A percentile compares a stretch with the other conserved stretches of the same genome.
Evolutionary conservation across 2,888 invertebrate species (phyloP).

Genomic region (Saturnia japonica): DNA sequence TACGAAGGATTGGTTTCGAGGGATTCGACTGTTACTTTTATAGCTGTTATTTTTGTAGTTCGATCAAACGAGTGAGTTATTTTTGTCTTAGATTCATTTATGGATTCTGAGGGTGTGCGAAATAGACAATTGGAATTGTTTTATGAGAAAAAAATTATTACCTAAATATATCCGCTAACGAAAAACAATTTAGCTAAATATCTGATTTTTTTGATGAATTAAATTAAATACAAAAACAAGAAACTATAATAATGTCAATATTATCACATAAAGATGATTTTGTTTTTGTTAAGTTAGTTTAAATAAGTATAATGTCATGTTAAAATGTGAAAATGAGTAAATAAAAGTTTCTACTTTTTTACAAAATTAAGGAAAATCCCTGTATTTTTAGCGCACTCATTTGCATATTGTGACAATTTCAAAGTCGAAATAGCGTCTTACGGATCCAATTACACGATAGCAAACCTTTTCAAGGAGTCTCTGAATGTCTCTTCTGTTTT

Average conservation of each 20-base stretch:
- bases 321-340: background rate
- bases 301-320: background rate
- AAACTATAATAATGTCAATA: too few species aligned
- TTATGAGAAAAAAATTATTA: background rate
- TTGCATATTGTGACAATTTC: conserved; percentile 57
- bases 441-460: conserved; percentile 68
- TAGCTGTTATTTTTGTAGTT: conserved; percentile 49
- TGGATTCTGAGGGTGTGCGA: background rate
- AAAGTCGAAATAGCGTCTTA: conserved; percentile 54
- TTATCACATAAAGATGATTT: too few species aligned
- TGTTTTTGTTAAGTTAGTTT: background rate
- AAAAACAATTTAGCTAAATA: background rate
- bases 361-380: conserved; percentile 3
- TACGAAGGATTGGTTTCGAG: conserved; percentile 76
- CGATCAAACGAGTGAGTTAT: conserved; percentile 16
- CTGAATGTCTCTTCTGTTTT: conserved; percentile 62
- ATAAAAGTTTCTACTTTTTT: conserved; percentile 19
- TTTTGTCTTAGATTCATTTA: conserved; percentile 12
- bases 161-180: background rate
- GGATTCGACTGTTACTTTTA: conserved; percentile 72
- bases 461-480: conserved; percentile 56
- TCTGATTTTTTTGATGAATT: background rate
- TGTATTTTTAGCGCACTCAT: conserved; percentile 29
- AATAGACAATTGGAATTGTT: background rate
- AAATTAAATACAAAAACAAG: background rate